Base-by-base conservation (phyloP, 1,140 invertebrate genomes). In the Charaxes varanes region DNA sequence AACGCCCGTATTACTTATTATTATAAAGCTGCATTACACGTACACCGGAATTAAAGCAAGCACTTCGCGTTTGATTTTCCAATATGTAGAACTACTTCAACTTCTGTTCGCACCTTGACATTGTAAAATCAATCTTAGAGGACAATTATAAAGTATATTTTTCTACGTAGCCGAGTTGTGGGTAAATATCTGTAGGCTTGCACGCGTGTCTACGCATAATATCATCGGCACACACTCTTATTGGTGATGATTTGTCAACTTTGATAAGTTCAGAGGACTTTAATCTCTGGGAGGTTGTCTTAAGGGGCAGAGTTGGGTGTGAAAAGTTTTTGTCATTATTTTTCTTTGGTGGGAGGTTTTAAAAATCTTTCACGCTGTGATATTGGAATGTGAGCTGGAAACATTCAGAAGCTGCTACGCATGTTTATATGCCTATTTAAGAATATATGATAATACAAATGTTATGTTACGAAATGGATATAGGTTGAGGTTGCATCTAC, bases 151-250 rank as follows among this genome's bases (percentile, higher is more conserved):
- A 45, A 41, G 58, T 54, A 4, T 27, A 34, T 32, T 59, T 68
- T 63, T 35, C 36, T 50, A 43, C 58, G 37, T 6, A 27, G 11
- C 10, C 8, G 15, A 21, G 12, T 33, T 35, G 31, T 53, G 41
- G 37, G 53, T 58, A 58, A 60, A 57, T 53, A 69, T 62, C 59
- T 45, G 54, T 53, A 57, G 53, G 52, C 45, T 51, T 42, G 41
- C 35, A 61, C 62, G 66, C 70, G 70, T 78, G 73, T 67, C 73
- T 63, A 62, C 62, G 73, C 70, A 78, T 78, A 78, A 78, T 77
- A 71, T 74, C 62, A 68, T 70, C 54, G 53, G 54, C 62, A 58
- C 58, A 69, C 62, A 70, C 64, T 62, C 53, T 54, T 62, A 58
- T 65, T 55, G 53, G 63, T 66, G 72, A 77, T 78, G 73, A 78